phyloP scores from a whole-genome alignment of 2,113 vertebrate species.

The Willisornis vidua region DNA sequence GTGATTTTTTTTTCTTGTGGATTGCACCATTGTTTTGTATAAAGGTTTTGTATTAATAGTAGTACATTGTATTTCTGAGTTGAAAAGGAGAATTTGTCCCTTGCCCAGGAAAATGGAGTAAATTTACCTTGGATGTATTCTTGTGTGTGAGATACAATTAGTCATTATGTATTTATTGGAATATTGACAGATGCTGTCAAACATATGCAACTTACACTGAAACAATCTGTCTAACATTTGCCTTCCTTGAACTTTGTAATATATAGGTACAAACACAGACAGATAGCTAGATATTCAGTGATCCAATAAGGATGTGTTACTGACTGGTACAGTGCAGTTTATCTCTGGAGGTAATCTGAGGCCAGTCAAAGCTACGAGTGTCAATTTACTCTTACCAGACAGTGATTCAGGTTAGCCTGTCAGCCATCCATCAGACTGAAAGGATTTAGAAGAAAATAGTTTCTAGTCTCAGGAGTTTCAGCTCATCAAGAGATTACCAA shows the following conservation, averaged over 20 bases:
- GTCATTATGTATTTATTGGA: not conserved
- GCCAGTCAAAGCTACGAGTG: not conserved
- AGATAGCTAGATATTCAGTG: not conserved
- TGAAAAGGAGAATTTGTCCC: not conserved
- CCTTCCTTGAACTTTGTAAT: not conserved
- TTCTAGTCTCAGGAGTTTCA: slow-evolving; percentile 15
- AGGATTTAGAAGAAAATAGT: slow-evolving; percentile 42
- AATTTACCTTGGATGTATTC: not conserved
- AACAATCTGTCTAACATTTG: not conserved
- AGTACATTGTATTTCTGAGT: not conserved
- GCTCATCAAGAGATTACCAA: not conserved
- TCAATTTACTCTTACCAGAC: slow-evolving; percentile 3
- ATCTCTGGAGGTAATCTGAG: slow-evolving; percentile 4
- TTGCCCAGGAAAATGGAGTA: not conserved
- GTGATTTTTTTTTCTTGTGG: not conserved
- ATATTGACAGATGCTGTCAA: not conserved
- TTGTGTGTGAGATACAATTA: not conserved
- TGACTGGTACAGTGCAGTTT: not conserved
- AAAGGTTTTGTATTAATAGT: not conserved
- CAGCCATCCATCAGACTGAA: slow-evolving; percentile 15
- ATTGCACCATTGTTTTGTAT: not conserved
- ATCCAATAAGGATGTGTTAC: not conserved
- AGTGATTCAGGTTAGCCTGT: slow-evolving; percentile 9
- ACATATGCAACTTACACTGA: not conserved
- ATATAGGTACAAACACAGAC: not conserved